Conservation (phyloP, 2,797 vertebrate genomes). For the Glyptemys insculpta region DNA sequence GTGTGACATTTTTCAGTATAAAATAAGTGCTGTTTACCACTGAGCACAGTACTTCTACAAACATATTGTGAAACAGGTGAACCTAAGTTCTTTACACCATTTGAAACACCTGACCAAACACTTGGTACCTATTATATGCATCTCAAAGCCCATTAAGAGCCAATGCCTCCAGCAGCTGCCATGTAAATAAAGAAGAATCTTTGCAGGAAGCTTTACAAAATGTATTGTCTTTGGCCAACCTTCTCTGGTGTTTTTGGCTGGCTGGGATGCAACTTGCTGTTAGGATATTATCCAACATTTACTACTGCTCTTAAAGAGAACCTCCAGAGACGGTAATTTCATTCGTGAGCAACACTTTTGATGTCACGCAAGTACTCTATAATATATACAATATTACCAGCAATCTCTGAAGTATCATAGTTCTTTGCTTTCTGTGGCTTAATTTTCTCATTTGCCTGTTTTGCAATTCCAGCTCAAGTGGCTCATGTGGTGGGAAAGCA, state of each 20-base stretch:
- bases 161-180: constrained; percentile 47
- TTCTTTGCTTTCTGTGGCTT: background rate
- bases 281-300: background rate
- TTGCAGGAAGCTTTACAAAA: constrained; percentile 27
- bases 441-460: fast-evolving
- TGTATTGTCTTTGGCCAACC: constrained; percentile 34
- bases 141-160: constrained; percentile 23
- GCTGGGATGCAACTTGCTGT: fast-evolving
- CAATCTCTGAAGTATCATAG: background rate
- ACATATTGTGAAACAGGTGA: background rate
- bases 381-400: background rate
- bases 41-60: background rate
- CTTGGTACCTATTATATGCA: background rate
- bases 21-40: background rate
- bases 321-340: background rate
- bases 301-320: constrained; percentile 6
- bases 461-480: fast-evolving
- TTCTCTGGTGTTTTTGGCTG: constrained; percentile 53
- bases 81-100: background rate
- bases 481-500: background rate
- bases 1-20: background rate
- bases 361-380: background rate
- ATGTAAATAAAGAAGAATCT: constrained; percentile 14
- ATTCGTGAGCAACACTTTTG: background rate
- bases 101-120: constrained; percentile 63